Conservation (phyloP, 2,113 vertebrate genomes). For the Saccopteryx bilineata region DNA sequence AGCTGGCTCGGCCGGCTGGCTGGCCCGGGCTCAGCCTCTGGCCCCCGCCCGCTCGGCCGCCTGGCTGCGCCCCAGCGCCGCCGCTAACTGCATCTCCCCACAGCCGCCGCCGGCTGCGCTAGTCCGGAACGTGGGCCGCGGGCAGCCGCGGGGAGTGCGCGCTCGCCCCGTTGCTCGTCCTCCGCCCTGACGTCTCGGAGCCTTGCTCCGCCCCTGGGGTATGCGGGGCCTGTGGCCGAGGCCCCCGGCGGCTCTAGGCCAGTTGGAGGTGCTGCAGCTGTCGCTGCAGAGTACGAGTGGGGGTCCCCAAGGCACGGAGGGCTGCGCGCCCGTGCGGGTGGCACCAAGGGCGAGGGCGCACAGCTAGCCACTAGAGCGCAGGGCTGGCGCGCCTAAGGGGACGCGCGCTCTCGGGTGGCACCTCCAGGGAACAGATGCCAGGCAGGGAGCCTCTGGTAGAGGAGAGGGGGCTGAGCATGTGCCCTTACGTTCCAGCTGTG, state of each 20-base stretch:
- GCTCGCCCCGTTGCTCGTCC: slow-evolving; percentile 84
- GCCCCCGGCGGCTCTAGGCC: neutral
- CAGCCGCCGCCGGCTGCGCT: slow-evolving; percentile 89
- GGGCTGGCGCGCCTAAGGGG: neutral
- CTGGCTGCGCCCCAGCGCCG: slow-evolving; percentile 88
- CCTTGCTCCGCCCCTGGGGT: slow-evolving; percentile 90
- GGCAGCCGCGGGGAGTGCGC: slow-evolving; percentile 91
- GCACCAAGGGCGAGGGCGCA: slow-evolving; percentile 27
- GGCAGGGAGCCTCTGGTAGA: neutral
- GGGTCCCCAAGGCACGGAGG: neutral
- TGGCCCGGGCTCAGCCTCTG: slow-evolving; percentile 89
- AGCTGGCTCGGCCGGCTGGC: slow-evolving; percentile 84
- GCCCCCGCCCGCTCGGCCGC: slow-evolving; percentile 81
- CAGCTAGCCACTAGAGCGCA: neutral
- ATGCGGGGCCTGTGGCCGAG: slow-evolving; percentile 65
- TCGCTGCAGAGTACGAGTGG: neutral
- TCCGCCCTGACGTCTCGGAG: slow-evolving; percentile 87
- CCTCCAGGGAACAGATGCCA: neutral
- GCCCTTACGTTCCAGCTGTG: neutral
- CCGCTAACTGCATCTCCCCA: slow-evolving; percentile 86
- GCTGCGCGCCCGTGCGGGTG: neutral
- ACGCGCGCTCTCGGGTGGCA: neutral
- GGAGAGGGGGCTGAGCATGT: neutral
- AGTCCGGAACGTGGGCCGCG: slow-evolving; percentile 90
- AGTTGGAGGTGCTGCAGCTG: neutral